Conservation (phyloP, 1,140 invertebrate genomes). For the Atta cephalotes region DNA sequence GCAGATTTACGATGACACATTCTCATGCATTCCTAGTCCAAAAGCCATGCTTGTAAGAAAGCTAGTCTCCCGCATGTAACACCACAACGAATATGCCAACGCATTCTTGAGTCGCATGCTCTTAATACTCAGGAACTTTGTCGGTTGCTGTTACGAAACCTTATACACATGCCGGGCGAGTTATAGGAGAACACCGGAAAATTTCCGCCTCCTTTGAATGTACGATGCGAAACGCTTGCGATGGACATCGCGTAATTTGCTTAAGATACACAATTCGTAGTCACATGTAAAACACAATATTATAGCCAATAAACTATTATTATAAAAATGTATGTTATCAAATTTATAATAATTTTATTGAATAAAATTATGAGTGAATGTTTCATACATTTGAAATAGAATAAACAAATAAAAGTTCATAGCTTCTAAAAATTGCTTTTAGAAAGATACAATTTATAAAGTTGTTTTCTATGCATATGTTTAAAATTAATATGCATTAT, state of each 20-base stretch:
- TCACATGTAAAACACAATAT: background rate
- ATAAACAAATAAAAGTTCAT: background rate
- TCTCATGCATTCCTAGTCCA: conserved; percentile 32
- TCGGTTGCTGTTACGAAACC: conserved; percentile 50
- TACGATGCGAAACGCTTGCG: background rate
- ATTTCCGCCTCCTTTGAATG: conserved; percentile 42
- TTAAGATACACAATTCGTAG: conserved; percentile 8
- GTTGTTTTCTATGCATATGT: background rate
- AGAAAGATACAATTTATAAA: background rate
- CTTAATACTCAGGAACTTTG: conserved; percentile 59
- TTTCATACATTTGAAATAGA: background rate
- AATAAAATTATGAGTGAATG: background rate
- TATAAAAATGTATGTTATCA: background rate
- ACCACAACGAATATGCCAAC: conserved; percentile 41
- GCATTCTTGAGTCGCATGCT: conserved; percentile 53
- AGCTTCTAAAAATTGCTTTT: background rate
- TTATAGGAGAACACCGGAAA: conserved; percentile 31
- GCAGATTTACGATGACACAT: conserved; percentile 52
- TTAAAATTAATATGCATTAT: background rate
- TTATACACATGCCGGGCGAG: conserved; percentile 57
- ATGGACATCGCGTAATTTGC: conserved; percentile 19
- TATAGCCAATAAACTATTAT: background rate
- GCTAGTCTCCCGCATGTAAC: conserved; percentile 28
- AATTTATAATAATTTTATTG: background rate
- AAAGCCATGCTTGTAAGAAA: conserved; percentile 45